Base-by-base conservation (phyloP, 2,113 vertebrate genomes). In the Nerophis ophidion region DNA sequence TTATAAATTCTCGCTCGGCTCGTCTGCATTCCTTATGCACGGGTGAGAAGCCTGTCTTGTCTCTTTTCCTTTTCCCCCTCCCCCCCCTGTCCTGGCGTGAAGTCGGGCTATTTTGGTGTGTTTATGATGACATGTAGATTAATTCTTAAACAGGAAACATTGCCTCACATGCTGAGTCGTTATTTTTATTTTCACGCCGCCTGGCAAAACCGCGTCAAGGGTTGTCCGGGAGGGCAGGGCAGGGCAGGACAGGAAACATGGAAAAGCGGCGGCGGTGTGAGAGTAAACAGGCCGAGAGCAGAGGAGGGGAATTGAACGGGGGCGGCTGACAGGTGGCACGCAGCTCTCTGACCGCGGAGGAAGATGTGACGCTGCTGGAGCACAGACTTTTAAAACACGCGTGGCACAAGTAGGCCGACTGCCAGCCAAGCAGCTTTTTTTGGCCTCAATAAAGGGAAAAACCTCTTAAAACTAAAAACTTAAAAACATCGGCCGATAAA, bases 331-430 rank as follows among this genome's bases (percentile, higher is more conserved):
- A 86, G 79, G 82, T 85, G 81, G 81, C 77, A 51, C 36, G 42
- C 84, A 83, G 80, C 77, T 82, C 79, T 44, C 64, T 66, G 76
- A 83, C 83, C 81, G 62, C 74, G 80, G 74, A 83, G 81, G 84
- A 87, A 86, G 81, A 58, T 38, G 69, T 64, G 84, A 76, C 64
- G 76, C 77, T 68, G 48, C 66, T 13, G 33, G 59, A 47, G 62
- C 58, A 78, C 8, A 26, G 16, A 15, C 26, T 61, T n/a, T 26
- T 46, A 45, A 58, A 62, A 48, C 34, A 46, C 57, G 51, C 8
- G 51, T 34, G 49, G 44, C 44, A 65, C 3, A 61, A 61, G 17
- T 5, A 35, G 47, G n/a, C 68, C 19, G 16, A 4, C 11, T 72
- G 63, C 50, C 63, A 35, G 52, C 51, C 4, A 42, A 44, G 48